phyloP scores from a whole-genome alignment of 2,797 vertebrate species.

The Alfaro cultratus region DNA sequence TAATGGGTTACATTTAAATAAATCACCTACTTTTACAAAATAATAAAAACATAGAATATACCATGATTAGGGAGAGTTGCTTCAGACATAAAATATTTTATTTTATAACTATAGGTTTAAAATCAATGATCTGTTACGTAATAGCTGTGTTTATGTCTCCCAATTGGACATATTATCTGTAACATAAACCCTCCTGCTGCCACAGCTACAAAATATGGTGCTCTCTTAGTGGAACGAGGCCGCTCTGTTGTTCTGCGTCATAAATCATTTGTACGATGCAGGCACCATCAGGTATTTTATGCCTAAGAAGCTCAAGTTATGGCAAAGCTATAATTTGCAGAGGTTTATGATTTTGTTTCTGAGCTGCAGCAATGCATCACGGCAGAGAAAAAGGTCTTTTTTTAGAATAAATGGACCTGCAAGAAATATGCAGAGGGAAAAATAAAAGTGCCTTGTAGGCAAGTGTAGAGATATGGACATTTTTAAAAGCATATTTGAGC shows the following conservation, averaged over 20 bases:
- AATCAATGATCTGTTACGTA: not conserved
- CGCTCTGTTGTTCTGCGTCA: conserved; percentile 31
- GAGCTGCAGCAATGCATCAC: not conserved
- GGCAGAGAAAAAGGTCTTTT: not conserved
- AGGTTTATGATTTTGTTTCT: not conserved
- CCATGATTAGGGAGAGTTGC: not conserved
- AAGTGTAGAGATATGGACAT: not conserved
- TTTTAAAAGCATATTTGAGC: conserved; percentile 32
- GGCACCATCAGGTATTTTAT: not conserved
- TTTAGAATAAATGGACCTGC: not conserved
- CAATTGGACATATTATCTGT: conserved; percentile 36
- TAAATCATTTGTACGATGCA: conserved; percentile 22
- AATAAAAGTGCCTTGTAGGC: not conserved
- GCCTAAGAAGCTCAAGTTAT: not conserved
- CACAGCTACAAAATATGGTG: conserved; percentile 44
- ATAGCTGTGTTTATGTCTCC: not conserved
- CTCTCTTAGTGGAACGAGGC: conserved; percentile 37
- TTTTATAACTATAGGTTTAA: not conserved
- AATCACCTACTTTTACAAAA: not conserved
- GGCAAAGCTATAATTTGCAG: not conserved
- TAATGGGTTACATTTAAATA: not conserved
- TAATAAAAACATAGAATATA: not conserved
- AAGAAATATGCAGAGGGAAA: not conserved
- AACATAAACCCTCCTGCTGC: conserved; percentile 56
- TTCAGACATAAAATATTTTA: not conserved